Percentiles rank a stretch among this genome's conserved stretches.
Conservation (phyloP, 1,140 invertebrate genomes). For the Pristionchus pacificus region DNA sequence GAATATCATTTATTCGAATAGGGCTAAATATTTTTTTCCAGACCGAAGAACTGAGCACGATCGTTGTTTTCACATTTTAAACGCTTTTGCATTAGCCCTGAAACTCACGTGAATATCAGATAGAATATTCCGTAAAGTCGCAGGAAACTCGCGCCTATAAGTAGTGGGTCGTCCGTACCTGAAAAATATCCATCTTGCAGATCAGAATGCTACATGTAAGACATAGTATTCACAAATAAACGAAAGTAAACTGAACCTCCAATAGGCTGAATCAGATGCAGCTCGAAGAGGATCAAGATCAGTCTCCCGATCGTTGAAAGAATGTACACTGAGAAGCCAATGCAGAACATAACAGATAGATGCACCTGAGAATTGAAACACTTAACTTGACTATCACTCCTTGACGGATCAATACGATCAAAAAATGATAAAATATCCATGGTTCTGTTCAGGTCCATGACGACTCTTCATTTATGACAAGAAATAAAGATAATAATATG, state of each 20-base stretch:
- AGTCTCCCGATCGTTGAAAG: not conserved
- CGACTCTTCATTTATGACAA: too few species aligned
- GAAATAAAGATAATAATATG: not conserved
- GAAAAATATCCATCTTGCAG: too few species aligned
- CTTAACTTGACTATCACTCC: too few species aligned
- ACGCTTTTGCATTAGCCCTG: not conserved
- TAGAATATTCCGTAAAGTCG: not conserved
- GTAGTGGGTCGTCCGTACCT: not conserved
- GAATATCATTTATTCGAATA: not conserved
- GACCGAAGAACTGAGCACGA: too few species aligned
- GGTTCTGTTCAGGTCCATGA: too few species aligned
- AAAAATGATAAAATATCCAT: not conserved
- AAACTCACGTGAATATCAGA: not conserved
- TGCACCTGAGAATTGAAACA: too few species aligned
- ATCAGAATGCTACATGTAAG: too few species aligned
- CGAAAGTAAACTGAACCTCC: not conserved
- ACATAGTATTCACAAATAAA: not conserved
- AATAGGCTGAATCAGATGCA: not conserved
- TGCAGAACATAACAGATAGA: not conserved
- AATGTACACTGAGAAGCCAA: not conserved
- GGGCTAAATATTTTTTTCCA: not conserved
- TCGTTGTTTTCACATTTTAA: not conserved
- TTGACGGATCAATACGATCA: too few species aligned
- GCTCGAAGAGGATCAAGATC: not conserved
- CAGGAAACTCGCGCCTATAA: not conserved